A percentile compares a stretch with the other conserved stretches of the same genome.
These are phyloP conservation scores for Intellagama lesueurii DNA, from an alignment of 2,797 vertebrate genomes.

Conservation along the genomic window DNA sequence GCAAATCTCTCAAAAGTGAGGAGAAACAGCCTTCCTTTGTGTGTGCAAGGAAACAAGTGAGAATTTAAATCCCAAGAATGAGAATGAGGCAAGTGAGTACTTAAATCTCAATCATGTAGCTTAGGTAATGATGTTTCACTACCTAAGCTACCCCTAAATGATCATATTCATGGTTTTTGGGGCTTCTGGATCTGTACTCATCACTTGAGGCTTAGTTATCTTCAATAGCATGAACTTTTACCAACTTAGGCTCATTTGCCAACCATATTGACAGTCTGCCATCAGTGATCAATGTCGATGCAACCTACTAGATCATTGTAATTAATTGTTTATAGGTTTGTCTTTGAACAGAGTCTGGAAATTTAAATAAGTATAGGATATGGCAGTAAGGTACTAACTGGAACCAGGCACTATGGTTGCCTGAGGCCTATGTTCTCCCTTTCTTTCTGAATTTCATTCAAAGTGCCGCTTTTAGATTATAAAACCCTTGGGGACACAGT, in stretches of 20 bases:
- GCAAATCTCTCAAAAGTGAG: no score
- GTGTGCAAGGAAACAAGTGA: no score
- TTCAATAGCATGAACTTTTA: background rate
- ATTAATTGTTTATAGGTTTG: background rate
- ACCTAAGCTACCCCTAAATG: no score
- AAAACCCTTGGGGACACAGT: background rate
- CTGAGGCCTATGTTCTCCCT: background rate
- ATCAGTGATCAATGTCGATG: background rate
- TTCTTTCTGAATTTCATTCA: background rate
- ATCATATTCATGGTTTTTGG: no score
- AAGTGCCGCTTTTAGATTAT: background rate
- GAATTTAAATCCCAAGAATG: no score
- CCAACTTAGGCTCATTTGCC: background rate
- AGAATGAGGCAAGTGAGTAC: no score
- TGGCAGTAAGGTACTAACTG: background rate
- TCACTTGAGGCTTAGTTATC: background rate
- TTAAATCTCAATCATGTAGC: no score
- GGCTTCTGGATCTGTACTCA: background rate
- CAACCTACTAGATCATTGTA: background rate
- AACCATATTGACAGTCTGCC: background rate
- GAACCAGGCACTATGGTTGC: background rate
- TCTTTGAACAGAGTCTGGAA: background rate
- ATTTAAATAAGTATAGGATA: background rate
- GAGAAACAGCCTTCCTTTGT: no score
- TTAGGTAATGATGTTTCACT: background rate